These are phyloP conservation scores for Nycticorax nycticorax DNA, from an alignment of 2,113 vertebrate species.

Conservation along the genomic window DNA sequence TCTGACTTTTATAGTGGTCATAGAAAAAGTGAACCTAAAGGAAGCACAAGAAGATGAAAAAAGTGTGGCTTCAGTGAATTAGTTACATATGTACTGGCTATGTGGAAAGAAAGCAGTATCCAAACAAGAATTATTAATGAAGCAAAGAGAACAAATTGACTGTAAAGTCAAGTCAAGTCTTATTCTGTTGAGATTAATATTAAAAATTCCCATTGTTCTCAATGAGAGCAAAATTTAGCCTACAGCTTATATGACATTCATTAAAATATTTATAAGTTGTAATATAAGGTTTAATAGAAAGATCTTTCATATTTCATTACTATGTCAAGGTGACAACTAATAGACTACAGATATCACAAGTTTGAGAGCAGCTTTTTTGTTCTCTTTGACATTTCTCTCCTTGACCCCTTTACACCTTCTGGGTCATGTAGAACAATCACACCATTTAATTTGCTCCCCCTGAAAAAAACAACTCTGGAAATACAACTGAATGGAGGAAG, in stretches of 20 bases:
- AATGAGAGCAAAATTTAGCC: not conserved
- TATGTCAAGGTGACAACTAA: not conserved
- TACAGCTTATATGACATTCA: not conserved
- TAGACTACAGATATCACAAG: not conserved
- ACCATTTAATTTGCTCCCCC: slow-evolving; percentile 11
- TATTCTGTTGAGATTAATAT: not conserved
- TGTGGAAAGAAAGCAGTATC: not conserved
- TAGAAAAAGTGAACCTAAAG: not conserved
- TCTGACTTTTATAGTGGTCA: not conserved
- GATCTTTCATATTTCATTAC: not conserved
- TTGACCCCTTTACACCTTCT: not conserved
- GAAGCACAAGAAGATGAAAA: not conserved
- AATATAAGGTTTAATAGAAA: not conserved
- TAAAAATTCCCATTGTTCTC: not conserved
- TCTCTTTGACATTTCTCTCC: slow-evolving; percentile 15
- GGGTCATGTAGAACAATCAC: slow-evolving; percentile 1
- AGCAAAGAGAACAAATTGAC: not conserved
- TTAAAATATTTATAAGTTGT: not conserved
- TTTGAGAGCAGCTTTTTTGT: not conserved
- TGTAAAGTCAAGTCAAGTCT: not conserved
- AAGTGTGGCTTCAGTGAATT: not conserved
- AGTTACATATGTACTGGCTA: not conserved
- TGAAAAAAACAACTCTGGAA: not conserved
- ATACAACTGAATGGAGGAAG: not conserved
- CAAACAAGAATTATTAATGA: not conserved